Conservation (phyloP, 2,113 vertebrate species). For the Erpornis zantholeuca region DNA sequence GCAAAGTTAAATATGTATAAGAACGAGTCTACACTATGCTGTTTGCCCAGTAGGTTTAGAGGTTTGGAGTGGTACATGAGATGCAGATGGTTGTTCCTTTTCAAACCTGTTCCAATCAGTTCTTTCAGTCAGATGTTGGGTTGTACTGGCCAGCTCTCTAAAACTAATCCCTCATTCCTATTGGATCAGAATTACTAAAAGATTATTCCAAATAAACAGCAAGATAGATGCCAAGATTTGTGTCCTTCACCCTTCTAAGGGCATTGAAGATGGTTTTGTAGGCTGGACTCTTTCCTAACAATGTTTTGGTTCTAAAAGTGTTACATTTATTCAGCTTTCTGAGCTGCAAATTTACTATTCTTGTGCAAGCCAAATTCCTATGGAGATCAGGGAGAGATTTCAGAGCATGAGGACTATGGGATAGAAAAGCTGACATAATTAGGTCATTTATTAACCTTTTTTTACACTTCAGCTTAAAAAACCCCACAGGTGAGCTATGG, state of each 20-base stretch:
- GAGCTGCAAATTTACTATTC: constrained; percentile 7
- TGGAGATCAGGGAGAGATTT: neutral
- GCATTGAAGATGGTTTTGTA: neutral
- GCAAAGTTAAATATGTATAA: constrained; percentile 31
- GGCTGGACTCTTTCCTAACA: neutral
- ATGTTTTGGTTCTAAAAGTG: neutral
- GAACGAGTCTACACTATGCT: neutral
- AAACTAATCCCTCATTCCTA: neutral
- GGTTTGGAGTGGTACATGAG: neutral
- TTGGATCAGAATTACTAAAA: neutral
- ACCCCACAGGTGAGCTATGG: neutral
- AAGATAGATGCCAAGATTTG: neutral
- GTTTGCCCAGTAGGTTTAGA: constrained; percentile 49
- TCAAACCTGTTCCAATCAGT: neutral
- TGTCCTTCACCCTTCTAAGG: neutral
- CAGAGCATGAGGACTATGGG: neutral
- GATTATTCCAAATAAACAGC: neutral
- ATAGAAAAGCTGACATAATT: constrained; percentile 37
- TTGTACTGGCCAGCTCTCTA: neutral
- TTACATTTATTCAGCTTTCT: constrained; percentile 14
- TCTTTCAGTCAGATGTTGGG: neutral
- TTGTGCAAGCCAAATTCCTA: constrained; percentile 22
- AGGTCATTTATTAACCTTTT: constrained; percentile 44
- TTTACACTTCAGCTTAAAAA: neutral
- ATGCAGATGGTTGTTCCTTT: constrained; percentile 15